phyloP scores from a whole-genome alignment of 2,797 vertebrate genomes.

The Notolabrus celidotus region DNA sequence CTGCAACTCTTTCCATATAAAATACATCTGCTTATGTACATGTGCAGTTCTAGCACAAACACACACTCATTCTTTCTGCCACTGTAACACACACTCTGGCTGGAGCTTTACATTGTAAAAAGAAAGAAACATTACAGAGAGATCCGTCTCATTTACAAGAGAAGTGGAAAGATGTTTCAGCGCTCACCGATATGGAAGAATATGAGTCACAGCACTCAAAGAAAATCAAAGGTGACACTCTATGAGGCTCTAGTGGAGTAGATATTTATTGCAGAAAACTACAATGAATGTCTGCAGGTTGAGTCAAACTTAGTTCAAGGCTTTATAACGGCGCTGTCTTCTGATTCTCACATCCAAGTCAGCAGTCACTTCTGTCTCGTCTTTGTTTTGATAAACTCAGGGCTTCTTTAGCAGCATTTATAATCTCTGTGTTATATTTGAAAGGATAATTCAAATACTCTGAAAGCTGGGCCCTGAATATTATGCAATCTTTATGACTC shows the following conservation, averaged over 20 bases:
- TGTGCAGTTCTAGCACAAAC: constrained; percentile 7
- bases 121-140: constrained; percentile 15
- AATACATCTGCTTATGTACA: constrained; percentile 44
- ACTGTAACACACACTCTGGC: background rate
- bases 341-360: background rate
- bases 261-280: constrained; percentile 15
- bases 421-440: background rate
- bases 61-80: too few relatives aligned
- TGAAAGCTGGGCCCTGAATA: background rate
- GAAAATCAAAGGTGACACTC: constrained; percentile 33
- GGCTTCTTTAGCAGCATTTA: background rate
- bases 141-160: constrained; percentile 42
- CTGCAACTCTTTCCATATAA: constrained; percentile 58
- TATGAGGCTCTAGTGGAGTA: background rate
- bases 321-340: background rate
- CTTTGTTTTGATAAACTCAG: background rate
- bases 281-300: constrained; percentile 8
- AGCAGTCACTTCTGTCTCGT: background rate
- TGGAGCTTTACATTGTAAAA: constrained; percentile 6
- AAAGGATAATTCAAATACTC: background rate
- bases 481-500: background rate
- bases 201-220: constrained; percentile 14
- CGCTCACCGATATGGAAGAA: constrained; percentile 20
- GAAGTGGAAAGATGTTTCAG: constrained; percentile 47
- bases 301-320: background rate